Evolutionary conservation across 2,888 invertebrate genomes (phyloP).

Genomic region (Lepidocyrtinus sp.): DNA sequence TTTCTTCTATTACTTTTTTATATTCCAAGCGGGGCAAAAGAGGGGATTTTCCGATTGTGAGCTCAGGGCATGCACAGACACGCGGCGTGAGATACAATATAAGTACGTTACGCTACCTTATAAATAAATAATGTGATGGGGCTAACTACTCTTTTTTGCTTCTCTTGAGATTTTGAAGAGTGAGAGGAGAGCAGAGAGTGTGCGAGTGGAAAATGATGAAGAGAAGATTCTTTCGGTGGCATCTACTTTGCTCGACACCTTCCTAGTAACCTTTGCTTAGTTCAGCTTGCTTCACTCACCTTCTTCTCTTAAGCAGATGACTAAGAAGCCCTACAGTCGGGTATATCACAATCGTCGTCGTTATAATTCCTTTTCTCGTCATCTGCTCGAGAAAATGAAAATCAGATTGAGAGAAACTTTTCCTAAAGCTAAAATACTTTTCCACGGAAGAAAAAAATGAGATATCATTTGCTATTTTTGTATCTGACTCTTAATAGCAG

Average conservation of each 20-base stretch:
- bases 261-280: background rate
- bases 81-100: background rate
- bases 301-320: conserved; percentile 17
- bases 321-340: conserved; percentile 17
- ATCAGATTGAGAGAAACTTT: conserved; percentile 36
- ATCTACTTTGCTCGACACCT: background rate
- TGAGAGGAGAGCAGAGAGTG: conserved; percentile 19
- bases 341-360: conserved; percentile 12
- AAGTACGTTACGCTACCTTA: conserved; percentile 35
- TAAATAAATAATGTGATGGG: conserved; percentile 58
- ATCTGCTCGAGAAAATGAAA: conserved; percentile 32
- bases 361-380: conserved; percentile 31
- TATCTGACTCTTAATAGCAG: conserved; percentile 12
- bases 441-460: background rate
- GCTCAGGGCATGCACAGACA: conserved; percentile 9
- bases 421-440: background rate
- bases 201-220: conserved; percentile 23
- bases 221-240: conserved; percentile 13
- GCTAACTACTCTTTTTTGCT: conserved; percentile 47
- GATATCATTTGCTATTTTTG: conserved; percentile 9
- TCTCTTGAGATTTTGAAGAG: background rate
- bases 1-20: conserved; percentile 34
- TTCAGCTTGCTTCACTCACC: background rate
- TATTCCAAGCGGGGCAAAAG: conserved; percentile 47
- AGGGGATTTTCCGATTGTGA: conserved; percentile 49